These are phyloP conservation scores for Podarcis cretensis DNA, from an alignment of 2,113 vertebrate species.

Conservation along the genomic window DNA sequence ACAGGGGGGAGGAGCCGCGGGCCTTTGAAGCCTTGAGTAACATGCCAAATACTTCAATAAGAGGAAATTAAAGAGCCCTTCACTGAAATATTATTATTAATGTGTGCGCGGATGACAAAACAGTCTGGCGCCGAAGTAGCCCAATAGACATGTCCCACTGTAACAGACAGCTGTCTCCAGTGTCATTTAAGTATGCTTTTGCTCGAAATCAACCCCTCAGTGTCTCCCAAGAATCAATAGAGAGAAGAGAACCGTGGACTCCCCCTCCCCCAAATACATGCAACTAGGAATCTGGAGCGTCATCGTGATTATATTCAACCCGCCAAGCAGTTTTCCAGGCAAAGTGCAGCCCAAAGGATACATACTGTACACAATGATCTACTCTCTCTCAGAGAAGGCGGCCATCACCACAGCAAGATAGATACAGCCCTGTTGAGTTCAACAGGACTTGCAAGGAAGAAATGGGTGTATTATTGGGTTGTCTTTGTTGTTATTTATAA, in stretches of 20 bases:
- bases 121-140: slow-evolving; percentile 75
- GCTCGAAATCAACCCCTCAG: slow-evolving; percentile 65
- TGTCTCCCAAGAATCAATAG: slow-evolving; percentile 82
- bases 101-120: slow-evolving; percentile 55
- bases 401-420: background rate
- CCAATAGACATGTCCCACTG: slow-evolving; percentile 66
- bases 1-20: slow-evolving; percentile 20
- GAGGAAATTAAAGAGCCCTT: slow-evolving; percentile 50
- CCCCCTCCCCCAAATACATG: slow-evolving; percentile 3
- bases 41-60: slow-evolving; percentile 36
- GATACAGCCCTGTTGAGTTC: background rate
- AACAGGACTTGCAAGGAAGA: background rate
- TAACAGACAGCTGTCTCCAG: slow-evolving; percentile 82
- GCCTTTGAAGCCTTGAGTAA: slow-evolving; percentile 33
- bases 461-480: background rate
- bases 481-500: no score
- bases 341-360: background rate
- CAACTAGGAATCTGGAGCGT: slow-evolving; percentile 7
- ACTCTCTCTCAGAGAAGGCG: background rate
- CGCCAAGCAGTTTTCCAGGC: background rate
- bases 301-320: slow-evolving; percentile 11
- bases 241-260: slow-evolving; percentile 46
- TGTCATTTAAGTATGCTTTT: slow-evolving; percentile 73
- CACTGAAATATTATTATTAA: slow-evolving; percentile 42
- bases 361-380: background rate